Base-by-base conservation (phyloP, 2,888 invertebrate species). In the Trichogramma dendrolimi region DNA sequence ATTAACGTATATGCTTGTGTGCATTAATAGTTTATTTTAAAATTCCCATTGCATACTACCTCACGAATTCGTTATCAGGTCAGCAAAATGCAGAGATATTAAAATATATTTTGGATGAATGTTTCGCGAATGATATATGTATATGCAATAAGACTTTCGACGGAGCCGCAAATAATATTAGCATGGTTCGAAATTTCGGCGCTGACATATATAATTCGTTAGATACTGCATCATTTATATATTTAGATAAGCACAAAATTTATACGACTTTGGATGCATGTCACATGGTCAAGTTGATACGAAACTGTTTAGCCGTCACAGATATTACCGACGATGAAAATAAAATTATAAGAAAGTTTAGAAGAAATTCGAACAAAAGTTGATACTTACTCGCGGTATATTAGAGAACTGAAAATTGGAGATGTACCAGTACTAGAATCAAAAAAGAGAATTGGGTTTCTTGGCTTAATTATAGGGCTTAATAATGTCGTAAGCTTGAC, bases 111-210 rank as follows among this genome's bases (percentile, higher is more conserved):
- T n/a, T n/a, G n/a, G n/a, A n/a, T n/a, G n/a, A n/a, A n/a, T n/a
- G n/a, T n/a, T n/a, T n/a, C n/a, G n/a, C n/a, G n/a, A n/a, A n/a
- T n/a, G n/a, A n/a, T n/a, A n/a, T n/a, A n/a, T n/a, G n/a, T n/a
- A n/a, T n/a, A n/a, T n/a, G n/a, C n/a, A n/a, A n/a, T n/a, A n/a
- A n/a, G n/a, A 72, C 72, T 44, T 73, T 71, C 67, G 72, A 73
- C 67, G 72, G 71, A 48, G 49, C 69, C 60, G 8, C 69, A n/a
- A 64, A 68, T 14, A 72, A 72, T 60, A 60, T 71, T 47, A 48
- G 61, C 14, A 67, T 67, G 67, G 60, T 62, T 4, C 43, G 58
- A 10, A 40, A 62, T 46, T 52, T 69, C 50, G 67, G 67, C 11
- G 65, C 64, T 10, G 53, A 65, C 44, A 55, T 62, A n/a, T 5